phyloP scores from a whole-genome alignment of 2,888 invertebrate genomes.

The Palloptera scutellata region DNA sequence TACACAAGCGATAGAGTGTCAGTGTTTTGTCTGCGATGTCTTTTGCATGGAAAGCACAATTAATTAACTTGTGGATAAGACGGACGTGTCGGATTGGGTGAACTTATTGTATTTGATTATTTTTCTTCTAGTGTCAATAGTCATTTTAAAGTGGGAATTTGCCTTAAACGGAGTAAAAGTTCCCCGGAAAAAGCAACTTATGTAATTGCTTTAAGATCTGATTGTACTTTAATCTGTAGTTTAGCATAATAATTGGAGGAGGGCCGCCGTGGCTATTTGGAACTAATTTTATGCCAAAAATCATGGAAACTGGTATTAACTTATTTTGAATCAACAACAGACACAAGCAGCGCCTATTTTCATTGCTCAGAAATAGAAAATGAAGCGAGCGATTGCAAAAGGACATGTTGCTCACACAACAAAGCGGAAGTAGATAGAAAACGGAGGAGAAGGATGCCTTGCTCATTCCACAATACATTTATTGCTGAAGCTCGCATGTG shows the following conservation, averaged over 20 bases:
- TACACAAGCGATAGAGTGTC: conserved; percentile 45
- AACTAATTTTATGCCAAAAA: no score
- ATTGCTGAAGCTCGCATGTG: conserved; percentile 46
- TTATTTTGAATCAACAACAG: no score
- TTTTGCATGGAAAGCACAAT: conserved; percentile 46
- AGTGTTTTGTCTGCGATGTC: conserved; percentile 28
- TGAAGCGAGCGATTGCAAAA: no score
- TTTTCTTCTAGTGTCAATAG: conserved; percentile 15
- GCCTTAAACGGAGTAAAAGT: background rate
- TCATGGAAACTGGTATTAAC: no score
- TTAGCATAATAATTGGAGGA: no score
- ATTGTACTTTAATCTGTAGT: no score
- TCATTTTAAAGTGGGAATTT: conserved; percentile 19
- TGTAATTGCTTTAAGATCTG: no score
- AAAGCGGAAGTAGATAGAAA: background rate
- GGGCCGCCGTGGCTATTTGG: no score
- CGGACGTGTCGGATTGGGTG: background rate
- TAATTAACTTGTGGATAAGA: conserved; percentile 54
- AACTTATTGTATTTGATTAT: background rate
- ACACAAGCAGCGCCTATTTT: no score
- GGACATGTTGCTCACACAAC: conserved; percentile 16
- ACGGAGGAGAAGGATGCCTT: background rate
- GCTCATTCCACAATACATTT: conserved; percentile 7
- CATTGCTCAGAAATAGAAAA: no score
- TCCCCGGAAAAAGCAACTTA: no score